phyloP scores from a whole-genome alignment of 2,113 vertebrate species.

The Periophthalmus modestus region DNA sequence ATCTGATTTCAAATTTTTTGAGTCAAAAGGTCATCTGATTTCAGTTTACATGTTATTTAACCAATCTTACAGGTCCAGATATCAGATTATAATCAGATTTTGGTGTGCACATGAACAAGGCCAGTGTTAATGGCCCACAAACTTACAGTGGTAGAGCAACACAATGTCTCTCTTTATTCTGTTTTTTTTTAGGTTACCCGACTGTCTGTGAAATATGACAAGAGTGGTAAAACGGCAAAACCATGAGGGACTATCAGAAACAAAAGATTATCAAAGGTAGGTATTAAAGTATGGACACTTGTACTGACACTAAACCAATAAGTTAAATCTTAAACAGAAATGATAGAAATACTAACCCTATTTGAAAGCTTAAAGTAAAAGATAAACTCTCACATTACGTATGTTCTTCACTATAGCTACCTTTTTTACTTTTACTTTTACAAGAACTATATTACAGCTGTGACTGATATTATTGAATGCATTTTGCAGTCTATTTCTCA shows the following conservation, averaged over 20 bases:
- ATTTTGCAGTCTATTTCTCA: slow-evolving; percentile 22
- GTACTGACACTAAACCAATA: too few species aligned
- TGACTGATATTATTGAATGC: not conserved
- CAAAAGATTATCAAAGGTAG: not conserved
- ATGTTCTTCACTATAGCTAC: not conserved
- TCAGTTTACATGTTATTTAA: too few species aligned
- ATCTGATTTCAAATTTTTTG: too few species aligned
- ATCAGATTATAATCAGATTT: too few species aligned
- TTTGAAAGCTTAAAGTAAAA: not conserved
- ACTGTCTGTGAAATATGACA: not conserved
- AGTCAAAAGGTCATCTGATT: too few species aligned
- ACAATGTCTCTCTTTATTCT: not conserved
- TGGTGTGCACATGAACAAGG: too few species aligned
- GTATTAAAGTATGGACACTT: too few species aligned
- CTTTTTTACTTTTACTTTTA: too few species aligned
- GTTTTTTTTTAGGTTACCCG: not conserved
- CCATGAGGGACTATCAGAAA: not conserved
- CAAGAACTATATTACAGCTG: not conserved
- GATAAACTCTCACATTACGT: not conserved
- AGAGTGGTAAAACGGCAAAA: not conserved
- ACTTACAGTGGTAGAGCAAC: not conserved
- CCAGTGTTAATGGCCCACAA: too few species aligned
- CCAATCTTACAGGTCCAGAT: too few species aligned
- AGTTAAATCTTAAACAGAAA: not conserved
- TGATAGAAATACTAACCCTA: not conserved